Percentiles rank a stretch among this genome's conserved stretches.
Conservation (phyloP, 2,888 invertebrate genomes). For the Luperina nickerlii region DNA sequence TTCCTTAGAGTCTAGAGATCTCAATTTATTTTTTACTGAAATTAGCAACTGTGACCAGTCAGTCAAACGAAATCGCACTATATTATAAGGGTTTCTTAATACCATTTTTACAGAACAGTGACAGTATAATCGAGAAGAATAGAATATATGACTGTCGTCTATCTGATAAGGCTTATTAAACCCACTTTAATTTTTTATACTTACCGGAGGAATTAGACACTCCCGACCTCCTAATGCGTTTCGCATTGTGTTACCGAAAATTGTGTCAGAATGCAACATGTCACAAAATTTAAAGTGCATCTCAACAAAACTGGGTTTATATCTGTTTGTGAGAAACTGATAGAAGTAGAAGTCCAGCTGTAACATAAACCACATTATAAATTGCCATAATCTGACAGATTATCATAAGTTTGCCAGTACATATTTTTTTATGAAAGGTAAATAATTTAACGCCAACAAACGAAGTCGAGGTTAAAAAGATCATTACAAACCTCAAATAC, state of each 20-base stretch:
- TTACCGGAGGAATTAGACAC: constrained; percentile 29
- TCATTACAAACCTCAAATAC: not conserved
- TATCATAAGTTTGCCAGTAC: too few relatives aligned
- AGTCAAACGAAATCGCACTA: too few relatives aligned
- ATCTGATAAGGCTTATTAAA: not conserved
- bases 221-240: not conserved
- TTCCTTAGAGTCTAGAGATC: too few relatives aligned
- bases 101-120: too few relatives aligned
- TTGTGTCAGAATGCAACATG: not conserved
- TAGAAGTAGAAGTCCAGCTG: constrained; percentile 37
- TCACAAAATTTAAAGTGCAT: constrained; percentile 34
- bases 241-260: constrained; percentile 7
- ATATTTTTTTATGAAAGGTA: not conserved
- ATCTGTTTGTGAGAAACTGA: constrained; percentile 41
- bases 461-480: not conserved
- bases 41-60: too few relatives aligned
- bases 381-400: not conserved
- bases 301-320: constrained; percentile 42
- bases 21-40: too few relatives aligned
- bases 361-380: not conserved
- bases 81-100: too few relatives aligned
- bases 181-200: not conserved
- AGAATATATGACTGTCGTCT: too few relatives aligned
- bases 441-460: not conserved
- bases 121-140: too few relatives aligned